Base-by-base conservation (phyloP, 1,140 invertebrate genomes). In the Atta cephalotes region DNA sequence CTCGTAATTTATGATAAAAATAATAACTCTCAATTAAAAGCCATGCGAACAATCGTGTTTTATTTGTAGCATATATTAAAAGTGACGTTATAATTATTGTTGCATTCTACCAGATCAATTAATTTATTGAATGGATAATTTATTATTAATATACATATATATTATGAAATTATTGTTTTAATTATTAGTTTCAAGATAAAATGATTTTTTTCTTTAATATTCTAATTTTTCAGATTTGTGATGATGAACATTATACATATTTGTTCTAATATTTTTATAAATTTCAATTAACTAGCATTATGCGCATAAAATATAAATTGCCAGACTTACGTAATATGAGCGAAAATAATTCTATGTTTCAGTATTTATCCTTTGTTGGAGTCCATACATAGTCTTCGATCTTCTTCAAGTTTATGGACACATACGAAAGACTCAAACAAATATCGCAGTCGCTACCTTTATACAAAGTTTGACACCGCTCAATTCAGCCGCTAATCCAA, bases 361-460 rank as follows among this genome's bases (percentile, higher is more conserved):
- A 99, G 98, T 99, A 18, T 99, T 99, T 95, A 97, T 99, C 74
- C 93, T 99, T 3, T 99, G 98, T 95, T 99, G 98, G 98, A 98
- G 98, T 89, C 99, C 99, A 0, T 99, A 98, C 94, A 98, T 99
- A 93, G 96, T 99, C 53, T 99, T 98, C 94, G 98, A 99, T 94
- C 95, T 99, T 28, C 96, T 99, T 1, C 98, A 99, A 96, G 98
- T 99, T 45, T 99, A 97, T 94, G 98, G 97, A 18, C 97, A 97
- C 93, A 96, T 99, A 86, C 98, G 98, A 0, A 95, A 96, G 76
- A 98, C 97, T 0, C 97, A 98, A 92, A 97, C 97, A 1, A 97
- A 97, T 90, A 96, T 97, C 4, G 98, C 98, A 2, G 96, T 99
- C 2, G 97, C 98, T 3, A 98, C 98, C 3, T 98, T 99, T 92